These are phyloP conservation scores for Sorex maritimensis DNA, from an alignment of 2,797 vertebrate genomes.

Conservation along the genomic window DNA sequence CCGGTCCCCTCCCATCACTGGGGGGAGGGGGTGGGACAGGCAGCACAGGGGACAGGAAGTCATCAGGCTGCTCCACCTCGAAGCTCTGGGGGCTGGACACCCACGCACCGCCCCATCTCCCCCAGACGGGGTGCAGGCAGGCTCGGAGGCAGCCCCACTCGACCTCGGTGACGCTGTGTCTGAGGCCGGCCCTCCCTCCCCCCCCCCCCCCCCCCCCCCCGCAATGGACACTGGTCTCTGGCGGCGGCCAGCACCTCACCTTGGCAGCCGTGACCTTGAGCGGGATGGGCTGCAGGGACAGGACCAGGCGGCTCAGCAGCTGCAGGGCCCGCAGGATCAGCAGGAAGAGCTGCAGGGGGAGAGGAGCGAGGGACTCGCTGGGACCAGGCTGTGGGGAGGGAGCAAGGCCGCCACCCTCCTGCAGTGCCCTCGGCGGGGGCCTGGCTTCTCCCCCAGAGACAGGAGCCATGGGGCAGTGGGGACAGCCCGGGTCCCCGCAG, in stretches of 20 bases:
- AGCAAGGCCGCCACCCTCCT: too few species aligned
- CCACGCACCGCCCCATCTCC: not conserved
- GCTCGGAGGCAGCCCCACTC: not conserved
- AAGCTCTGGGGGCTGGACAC: too few species aligned
- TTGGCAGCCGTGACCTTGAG: constrained; percentile 93
- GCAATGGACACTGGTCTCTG: not conserved
- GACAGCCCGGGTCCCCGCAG: not conserved
- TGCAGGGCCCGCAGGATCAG: constrained; percentile 95
- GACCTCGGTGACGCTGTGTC: too few species aligned
- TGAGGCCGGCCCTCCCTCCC: not conserved
- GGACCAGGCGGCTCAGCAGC: constrained; percentile 95
- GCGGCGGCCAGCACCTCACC: constrained; percentile 88
- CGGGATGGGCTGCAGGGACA: constrained; percentile 96
- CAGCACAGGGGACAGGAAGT: too few species aligned
- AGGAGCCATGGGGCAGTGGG: not conserved
- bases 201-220: not conserved
- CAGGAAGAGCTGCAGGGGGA: constrained; percentile 94
- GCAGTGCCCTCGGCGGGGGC: too few species aligned
- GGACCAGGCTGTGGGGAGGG: too few species aligned
- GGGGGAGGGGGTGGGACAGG: too few species aligned
- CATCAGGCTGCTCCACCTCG: too few species aligned
- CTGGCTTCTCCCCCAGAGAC: not conserved
- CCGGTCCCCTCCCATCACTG: too few species aligned
- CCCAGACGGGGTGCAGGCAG: not conserved
- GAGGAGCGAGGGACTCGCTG: not conserved